Conservation (phyloP, 2,797 vertebrate species). For the Margarornis squamiger region DNA sequence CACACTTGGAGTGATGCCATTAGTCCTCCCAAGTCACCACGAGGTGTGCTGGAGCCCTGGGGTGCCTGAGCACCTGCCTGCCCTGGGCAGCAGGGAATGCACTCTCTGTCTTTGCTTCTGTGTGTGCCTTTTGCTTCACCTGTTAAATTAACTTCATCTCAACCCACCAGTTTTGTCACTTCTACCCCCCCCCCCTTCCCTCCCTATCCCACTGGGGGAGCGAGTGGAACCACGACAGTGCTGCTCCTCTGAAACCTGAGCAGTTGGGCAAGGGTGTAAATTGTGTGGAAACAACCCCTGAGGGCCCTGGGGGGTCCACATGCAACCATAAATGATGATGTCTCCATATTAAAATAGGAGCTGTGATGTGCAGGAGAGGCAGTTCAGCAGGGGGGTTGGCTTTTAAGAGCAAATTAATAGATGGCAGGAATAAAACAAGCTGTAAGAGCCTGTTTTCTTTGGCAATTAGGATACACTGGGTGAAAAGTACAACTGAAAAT, state of each 20-base stretch:
- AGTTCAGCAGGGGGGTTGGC: not conserved
- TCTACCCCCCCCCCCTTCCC: not conserved
- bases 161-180: not conserved
- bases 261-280: not conserved
- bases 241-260: not conserved
- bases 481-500: not conserved
- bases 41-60: not conserved
- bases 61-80: not conserved
- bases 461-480: not conserved
- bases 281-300: not conserved
- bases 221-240: not conserved
- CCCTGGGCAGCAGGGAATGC: not conserved
- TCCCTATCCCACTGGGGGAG: not conserved
- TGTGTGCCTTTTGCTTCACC: not conserved
- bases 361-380: not conserved
- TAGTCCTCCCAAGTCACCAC: not conserved
- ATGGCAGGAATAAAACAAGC: not conserved
- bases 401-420: not conserved
- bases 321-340: accelerated
- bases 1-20: not conserved
- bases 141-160: no score
- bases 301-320: not conserved
- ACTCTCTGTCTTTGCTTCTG: not conserved
- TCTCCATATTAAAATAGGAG: not conserved
- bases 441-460: not conserved